These are phyloP conservation scores for Acanthiza pusilla DNA, from an alignment of 2,797 vertebrate genomes.

Conservation along the genomic window DNA sequence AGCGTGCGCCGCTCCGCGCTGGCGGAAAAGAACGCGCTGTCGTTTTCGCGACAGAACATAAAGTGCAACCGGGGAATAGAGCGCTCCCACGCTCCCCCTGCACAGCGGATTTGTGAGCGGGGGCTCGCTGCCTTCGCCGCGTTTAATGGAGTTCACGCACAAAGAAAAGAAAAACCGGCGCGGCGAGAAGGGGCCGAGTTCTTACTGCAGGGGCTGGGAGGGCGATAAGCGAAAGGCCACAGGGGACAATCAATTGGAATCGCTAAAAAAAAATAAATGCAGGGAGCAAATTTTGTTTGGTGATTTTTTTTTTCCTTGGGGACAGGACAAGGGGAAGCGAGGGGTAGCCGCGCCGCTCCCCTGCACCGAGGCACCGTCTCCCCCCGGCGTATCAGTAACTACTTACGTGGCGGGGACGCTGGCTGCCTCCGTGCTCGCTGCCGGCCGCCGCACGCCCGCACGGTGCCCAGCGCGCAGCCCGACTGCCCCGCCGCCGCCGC, in stretches of 20 bases:
- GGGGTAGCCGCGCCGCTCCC: constrained; percentile 83
- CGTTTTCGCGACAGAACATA: not conserved
- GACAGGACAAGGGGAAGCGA: constrained; percentile 15
- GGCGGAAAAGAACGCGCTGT: not conserved
- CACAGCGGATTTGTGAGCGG: not conserved
- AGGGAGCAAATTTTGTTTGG: not conserved
- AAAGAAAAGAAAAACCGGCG: not conserved
- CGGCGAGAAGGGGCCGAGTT: not conserved
- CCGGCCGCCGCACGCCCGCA: constrained; percentile 68
- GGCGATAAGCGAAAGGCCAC: not conserved
- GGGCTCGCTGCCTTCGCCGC: not conserved
- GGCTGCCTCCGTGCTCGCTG: constrained; percentile 77
- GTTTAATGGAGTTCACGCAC: not conserved
- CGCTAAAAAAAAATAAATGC: not conserved
- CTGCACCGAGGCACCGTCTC: constrained; percentile 86
- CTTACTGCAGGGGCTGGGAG: not conserved
- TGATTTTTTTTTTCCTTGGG: not conserved
- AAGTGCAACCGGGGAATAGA: constrained; percentile 57
- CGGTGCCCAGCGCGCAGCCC: constrained; percentile 70
- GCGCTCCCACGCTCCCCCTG: constrained; percentile 59
- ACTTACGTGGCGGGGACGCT: constrained; percentile 90
- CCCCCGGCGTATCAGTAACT: constrained; percentile 71
- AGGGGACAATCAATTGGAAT: not conserved
- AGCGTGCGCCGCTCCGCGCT: not conserved
- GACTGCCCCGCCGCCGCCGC: constrained; percentile 55